Percentiles rank a stretch among this genome's conserved stretches.
Evolutionary conservation across 2,888 invertebrate species (phyloP).

Genomic region (Phoenoteleia sp.): DNA sequence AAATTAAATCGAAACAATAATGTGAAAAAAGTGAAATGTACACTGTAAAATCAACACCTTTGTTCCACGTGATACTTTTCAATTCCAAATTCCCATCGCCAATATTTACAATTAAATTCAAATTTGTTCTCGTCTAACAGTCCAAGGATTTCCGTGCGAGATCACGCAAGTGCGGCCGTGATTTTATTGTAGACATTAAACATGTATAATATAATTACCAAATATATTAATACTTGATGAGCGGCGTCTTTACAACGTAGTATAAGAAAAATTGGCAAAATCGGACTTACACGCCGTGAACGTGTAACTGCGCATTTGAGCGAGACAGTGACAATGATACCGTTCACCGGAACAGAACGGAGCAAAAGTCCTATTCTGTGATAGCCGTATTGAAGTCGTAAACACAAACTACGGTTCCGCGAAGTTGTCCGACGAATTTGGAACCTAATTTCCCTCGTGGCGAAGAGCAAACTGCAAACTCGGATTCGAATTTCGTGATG

Average conservation of each 20-base stretch:
- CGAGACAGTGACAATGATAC: constrained; percentile 40
- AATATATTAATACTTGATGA: constrained; percentile 43
- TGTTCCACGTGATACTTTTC: too few species aligned
- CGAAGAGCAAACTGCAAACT: too few species aligned
- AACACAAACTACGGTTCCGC: background rate
- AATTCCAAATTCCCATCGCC: too few species aligned
- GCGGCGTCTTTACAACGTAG: constrained; percentile 41
- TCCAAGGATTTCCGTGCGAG: constrained; percentile 1
- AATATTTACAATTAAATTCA: too few species aligned
- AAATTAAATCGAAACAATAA: too few species aligned
- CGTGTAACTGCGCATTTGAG: constrained; percentile 43
- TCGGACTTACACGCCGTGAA: constrained; percentile 26
- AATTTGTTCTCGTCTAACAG: too few species aligned
- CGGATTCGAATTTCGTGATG: too few species aligned
- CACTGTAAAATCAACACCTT: too few species aligned
- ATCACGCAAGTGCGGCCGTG: constrained; percentile 14
- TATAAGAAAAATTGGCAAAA: constrained; percentile 49
- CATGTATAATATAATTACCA: constrained; percentile 36
- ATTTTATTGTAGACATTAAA: constrained; percentile 24
- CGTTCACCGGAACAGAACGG: constrained; percentile 34
- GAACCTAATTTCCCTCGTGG: constrained; percentile 3
- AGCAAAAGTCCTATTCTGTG: constrained; percentile 13
- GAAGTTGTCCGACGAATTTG: background rate
- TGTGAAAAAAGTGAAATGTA: too few species aligned
- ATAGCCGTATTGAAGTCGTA: constrained; percentile 12